Percentiles rank a stretch among this genome's conserved stretches.
phyloP scores from a whole-genome alignment of 2,888 invertebrate genomes.

The Drosophila yooni region DNA sequence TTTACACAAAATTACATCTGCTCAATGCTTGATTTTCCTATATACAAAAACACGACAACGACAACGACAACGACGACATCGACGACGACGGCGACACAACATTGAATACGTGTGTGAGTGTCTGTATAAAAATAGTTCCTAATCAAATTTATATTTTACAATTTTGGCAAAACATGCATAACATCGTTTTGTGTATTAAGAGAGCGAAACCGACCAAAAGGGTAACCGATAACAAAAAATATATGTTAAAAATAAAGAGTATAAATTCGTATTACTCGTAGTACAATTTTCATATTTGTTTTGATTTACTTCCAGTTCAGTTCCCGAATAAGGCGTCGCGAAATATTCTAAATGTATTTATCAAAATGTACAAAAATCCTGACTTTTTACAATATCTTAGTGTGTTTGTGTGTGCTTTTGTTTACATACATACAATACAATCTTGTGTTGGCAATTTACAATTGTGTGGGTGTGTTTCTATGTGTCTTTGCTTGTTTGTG shows the following conservation, averaged over 20 bases:
- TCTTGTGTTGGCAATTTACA: conserved; percentile 68
- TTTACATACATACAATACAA: conserved; percentile 47
- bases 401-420: conserved; percentile 5
- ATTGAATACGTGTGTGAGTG: conserved; percentile 14
- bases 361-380: conserved; percentile 71
- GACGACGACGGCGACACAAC: conserved; percentile 39
- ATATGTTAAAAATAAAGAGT: conserved; percentile 24
- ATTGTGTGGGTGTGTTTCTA: conserved; percentile 45
- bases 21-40: conserved; percentile 41
- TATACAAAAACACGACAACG: conserved; percentile 64
- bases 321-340: conserved; percentile 67
- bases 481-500: conserved; percentile 2
- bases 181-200: conserved; percentile 35
- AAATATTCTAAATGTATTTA: conserved; percentile 67
- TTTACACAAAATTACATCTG: conserved; percentile 62
- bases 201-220: conserved; percentile 56
- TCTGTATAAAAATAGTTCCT: conserved; percentile 29
- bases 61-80: conserved; percentile 47
- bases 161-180: conserved; percentile 22
- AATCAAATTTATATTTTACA: conserved; percentile 28
- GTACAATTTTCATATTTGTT: conserved; percentile 26
- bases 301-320: conserved; percentile 29
- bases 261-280: conserved; percentile 63
- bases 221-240: background rate
- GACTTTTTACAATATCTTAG: conserved; percentile 61